Evolutionary conservation across 30 jellyfish, hydroid and myxozoan genomes (phyloP).

Genomic region (Hydractinia symbiolongicarpus): DNA sequence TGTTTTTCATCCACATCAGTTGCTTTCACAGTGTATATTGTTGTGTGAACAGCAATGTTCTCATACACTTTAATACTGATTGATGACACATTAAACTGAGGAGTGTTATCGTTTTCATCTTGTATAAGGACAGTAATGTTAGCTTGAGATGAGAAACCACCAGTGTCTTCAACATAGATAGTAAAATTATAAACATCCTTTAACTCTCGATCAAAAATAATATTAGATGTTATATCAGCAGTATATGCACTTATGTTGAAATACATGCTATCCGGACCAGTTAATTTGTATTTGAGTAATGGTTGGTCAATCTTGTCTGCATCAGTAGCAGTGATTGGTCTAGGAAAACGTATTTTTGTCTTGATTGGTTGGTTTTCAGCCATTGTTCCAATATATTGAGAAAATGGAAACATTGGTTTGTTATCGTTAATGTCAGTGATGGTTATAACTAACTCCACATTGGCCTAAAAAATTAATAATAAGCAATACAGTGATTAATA

Average conservation of each 20-base stretch:
- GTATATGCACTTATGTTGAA: neutral
- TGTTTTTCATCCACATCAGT: neutral
- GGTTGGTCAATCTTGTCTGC: neutral
- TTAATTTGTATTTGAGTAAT: neutral
- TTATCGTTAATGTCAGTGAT: conserved; percentile 33
- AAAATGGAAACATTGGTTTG: conserved; percentile 13
- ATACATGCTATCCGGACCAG: conserved; percentile 6
- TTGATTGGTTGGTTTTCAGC: neutral
- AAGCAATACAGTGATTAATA: no score
- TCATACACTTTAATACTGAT: neutral
- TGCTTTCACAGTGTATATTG: neutral
- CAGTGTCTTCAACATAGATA: neutral
- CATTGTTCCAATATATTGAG: neutral
- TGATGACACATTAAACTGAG: neutral
- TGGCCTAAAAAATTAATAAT: neutral
- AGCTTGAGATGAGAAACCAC: neutral
- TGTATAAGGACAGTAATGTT: neutral
- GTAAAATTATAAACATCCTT: neutral
- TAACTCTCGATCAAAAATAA: neutral
- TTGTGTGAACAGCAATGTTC: neutral
- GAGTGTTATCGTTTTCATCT: conserved; percentile 17
- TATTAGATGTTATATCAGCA: neutral
- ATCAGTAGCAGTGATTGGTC: conserved; percentile 26
- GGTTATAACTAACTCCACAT: neutral
- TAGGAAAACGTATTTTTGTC: neutral